A percentile compares a stretch with the other conserved stretches of the same genome.
These are phyloP conservation scores for Chrysaora quinquecirrha DNA, from an alignment of 30 jellyfish, hydroid and myxozoan species.

Conservation along the genomic window DNA sequence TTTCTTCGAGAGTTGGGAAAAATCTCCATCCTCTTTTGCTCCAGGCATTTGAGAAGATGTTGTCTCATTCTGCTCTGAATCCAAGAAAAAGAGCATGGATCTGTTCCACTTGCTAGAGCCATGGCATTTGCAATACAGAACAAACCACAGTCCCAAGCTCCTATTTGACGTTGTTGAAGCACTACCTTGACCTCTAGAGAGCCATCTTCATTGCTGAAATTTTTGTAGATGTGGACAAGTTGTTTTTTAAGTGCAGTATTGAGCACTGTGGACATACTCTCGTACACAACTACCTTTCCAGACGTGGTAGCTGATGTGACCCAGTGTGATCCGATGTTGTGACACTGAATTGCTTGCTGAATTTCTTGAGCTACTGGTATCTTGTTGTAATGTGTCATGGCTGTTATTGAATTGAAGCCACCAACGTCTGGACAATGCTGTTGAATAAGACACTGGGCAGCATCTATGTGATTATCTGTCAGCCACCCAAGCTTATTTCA, in stretches of 20 bases:
- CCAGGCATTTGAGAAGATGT: constrained; percentile 22
- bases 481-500: too few species aligned
- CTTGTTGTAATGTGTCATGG: too few species aligned
- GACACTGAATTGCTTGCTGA: too few species aligned
- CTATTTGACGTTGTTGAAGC: constrained; percentile 36
- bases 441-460: too few species aligned
- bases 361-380: too few species aligned
- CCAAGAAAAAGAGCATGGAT: constrained; percentile 25
- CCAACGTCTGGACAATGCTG: too few species aligned
- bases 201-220: constrained; percentile 21
- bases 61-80: constrained; percentile 25
- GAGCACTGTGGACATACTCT: constrained; percentile 25
- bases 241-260: too few species aligned
- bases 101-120: constrained; percentile 30
- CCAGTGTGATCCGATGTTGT: constrained; percentile 42
- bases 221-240: too few species aligned
- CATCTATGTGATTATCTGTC: too few species aligned
- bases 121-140: constrained; percentile 38
- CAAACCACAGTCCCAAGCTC: constrained; percentile 51
- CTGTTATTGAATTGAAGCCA: constrained; percentile 25
- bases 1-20: not conserved
- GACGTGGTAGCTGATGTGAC: constrained; percentile 27
- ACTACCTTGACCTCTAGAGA: constrained; percentile 14
- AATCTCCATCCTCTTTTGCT: not conserved
- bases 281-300: constrained; percentile 26